Evolutionary conservation across 2,888 invertebrate genomes (phyloP).

Genomic region (Orthonevra nobilis): DNA sequence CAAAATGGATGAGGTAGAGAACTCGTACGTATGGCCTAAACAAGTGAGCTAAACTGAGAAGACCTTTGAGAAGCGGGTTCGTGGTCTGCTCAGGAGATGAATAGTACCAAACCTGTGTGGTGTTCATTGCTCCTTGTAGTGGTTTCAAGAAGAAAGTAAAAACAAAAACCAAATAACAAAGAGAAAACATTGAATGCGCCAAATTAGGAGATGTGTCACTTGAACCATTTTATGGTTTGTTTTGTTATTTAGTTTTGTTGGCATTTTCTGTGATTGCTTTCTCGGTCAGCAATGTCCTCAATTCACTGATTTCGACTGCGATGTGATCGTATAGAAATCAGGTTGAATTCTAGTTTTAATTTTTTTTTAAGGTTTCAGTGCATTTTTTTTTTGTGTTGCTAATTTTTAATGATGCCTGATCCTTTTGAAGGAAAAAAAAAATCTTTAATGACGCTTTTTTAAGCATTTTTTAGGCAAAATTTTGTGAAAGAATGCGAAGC

Average conservation of each 20-base stretch:
- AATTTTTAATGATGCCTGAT: no score
- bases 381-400: conserved; percentile 11
- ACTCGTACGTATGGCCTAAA: conserved; percentile 60
- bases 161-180: neutral
- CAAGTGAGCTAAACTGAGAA: conserved; percentile 56
- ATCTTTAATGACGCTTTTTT: no score
- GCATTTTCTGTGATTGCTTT: conserved; percentile 20
- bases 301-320: conserved; percentile 46
- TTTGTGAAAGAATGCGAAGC: no score
- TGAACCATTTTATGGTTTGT: conserved; percentile 1
- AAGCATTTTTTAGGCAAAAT: no score
- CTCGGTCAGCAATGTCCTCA: conserved; percentile 36
- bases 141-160: conserved; percentile 13
- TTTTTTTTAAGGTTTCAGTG: conserved; percentile 1
- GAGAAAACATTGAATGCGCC: conserved; percentile 41
- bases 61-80: conserved; percentile 23
- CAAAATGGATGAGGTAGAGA: conserved; percentile 53
- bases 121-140: conserved; percentile 9
- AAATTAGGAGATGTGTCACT: conserved; percentile 64
- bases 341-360: conserved; percentile 14
- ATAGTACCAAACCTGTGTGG: conserved; percentile 36
- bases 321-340: conserved; percentile 5
- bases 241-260: conserved; percentile 15
- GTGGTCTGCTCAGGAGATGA: neutral
- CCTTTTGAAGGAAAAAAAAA: conserved; percentile 5